Evolutionary conservation across 2,888 invertebrate species (phyloP).

Genomic region (Pogonocherus hispidulus): DNA sequence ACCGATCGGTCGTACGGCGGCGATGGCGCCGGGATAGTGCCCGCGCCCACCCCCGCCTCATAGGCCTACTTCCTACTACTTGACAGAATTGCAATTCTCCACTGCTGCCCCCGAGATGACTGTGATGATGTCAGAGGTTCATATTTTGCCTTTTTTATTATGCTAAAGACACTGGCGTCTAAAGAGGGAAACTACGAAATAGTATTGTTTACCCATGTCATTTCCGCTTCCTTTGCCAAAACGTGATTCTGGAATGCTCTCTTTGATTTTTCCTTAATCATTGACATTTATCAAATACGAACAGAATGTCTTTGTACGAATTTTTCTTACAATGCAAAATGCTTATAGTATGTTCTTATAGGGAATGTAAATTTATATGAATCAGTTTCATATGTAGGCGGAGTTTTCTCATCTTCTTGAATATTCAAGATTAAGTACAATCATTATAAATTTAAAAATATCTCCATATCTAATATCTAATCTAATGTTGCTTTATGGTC

Average conservation of each 20-base stretch:
- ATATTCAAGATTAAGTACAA: too few relatives aligned
- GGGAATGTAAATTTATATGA: too few relatives aligned
- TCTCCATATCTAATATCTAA: too few relatives aligned
- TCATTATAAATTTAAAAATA: too few relatives aligned
- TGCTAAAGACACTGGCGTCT: conserved; percentile 22
- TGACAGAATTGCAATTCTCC: conserved; percentile 56
- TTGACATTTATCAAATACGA: not conserved
- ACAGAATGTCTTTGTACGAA: too few relatives aligned
- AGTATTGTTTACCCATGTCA: not conserved
- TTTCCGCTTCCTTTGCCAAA: not conserved
- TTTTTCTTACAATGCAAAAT: too few relatives aligned
- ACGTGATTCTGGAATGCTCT: not conserved
- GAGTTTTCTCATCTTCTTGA: too few relatives aligned
- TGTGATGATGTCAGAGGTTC: conserved; percentile 38
- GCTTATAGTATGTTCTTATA: too few relatives aligned
- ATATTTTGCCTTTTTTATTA: conserved; percentile 47
- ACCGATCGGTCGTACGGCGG: conserved; percentile 66
- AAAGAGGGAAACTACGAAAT: not conserved
- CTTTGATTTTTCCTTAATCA: not conserved
- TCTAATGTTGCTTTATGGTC: too few relatives aligned
- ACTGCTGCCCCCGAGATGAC: conserved; percentile 35
- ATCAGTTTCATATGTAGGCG: too few relatives aligned
- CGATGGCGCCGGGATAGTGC: conserved; percentile 65
- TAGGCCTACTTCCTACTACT: conserved; percentile 40
- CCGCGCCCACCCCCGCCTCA: conserved; percentile 32